Conservation (phyloP, 1,140 invertebrate genomes). For the Spodoptera frugiperda region DNA sequence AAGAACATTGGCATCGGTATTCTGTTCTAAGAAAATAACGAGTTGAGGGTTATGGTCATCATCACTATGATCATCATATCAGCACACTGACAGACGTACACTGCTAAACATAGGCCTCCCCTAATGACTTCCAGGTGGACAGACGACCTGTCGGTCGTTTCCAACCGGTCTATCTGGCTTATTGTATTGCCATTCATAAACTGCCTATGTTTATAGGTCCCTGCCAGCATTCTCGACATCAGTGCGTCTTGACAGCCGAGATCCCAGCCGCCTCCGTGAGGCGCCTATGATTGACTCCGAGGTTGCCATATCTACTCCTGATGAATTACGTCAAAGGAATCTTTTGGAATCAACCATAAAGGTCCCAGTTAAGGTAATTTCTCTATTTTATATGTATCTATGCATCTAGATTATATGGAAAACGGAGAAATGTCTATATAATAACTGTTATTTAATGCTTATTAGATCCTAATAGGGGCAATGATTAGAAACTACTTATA, state of each 20-base stretch:
- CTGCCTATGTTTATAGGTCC: slow-evolving; percentile 57
- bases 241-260: slow-evolving; percentile 41
- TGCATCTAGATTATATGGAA: no score
- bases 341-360: slow-evolving; percentile 86
- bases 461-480: no score
- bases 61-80: no score
- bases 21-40: neutral
- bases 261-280: slow-evolving; percentile 74
- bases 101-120: no score
- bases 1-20: neutral
- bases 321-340: slow-evolving; percentile 85
- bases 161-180: no score
- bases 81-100: no score
- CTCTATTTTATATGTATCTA: neutral
- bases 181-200: neutral
- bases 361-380: slow-evolving; percentile 83
- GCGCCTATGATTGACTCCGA: slow-evolving; percentile 84
- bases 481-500: slow-evolving; percentile 6
- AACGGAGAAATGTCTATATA: no score
- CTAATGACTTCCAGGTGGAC: no score
- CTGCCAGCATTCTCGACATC: slow-evolving; percentile 70
- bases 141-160: no score
- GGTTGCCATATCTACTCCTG: slow-evolving; percentile 83
- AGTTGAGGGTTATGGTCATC: neutral
- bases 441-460: no score